phyloP scores from a whole-genome alignment of 2,113 vertebrate genomes.

The Sinocyclocheilus rhinocerous region DNA sequence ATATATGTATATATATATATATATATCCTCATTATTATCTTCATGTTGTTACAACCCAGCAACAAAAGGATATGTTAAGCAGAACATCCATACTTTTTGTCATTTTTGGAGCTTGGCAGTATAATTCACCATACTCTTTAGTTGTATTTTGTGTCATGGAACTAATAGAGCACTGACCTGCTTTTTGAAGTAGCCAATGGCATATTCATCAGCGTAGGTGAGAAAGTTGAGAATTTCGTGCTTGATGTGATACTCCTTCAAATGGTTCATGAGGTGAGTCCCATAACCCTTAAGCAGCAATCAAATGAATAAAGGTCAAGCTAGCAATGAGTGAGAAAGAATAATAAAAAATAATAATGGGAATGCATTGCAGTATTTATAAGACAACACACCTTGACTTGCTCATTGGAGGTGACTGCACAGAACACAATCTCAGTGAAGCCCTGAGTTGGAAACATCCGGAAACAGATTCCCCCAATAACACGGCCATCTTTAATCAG shows the following conservation, averaged over 20 bases:
- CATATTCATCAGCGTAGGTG: constrained; percentile 98
- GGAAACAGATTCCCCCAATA: constrained; percentile 97
- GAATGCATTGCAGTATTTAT: neutral
- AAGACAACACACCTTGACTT: constrained; percentile 88
- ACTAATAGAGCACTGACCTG: constrained; percentile 77
- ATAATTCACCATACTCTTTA: neutral
- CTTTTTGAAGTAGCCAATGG: constrained; percentile 99
- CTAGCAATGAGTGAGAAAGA: neutral
- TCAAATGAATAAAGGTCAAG: neutral
- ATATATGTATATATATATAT: too few relatives aligned
- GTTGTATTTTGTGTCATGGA: neutral
- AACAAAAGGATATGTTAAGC: too few relatives aligned
- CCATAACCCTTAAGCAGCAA: constrained; percentile 86
- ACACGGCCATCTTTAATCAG: constrained; percentile 98
- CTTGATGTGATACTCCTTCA: constrained; percentile 99
- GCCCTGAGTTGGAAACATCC: constrained; percentile 98
- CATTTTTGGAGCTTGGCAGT: neutral
- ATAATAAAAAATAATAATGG: neutral
- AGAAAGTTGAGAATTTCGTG: constrained; percentile 97
- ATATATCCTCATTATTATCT: too few relatives aligned
- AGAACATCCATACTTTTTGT: neutral
- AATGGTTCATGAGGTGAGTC: constrained; percentile 97
- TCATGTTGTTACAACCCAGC: too few relatives aligned
- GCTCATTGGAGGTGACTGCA: constrained; percentile 97
- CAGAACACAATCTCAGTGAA: constrained; percentile 99